These are phyloP conservation scores for Notothenia coriiceps DNA, from an alignment of 2,113 vertebrate species.

Conservation along the genomic window DNA sequence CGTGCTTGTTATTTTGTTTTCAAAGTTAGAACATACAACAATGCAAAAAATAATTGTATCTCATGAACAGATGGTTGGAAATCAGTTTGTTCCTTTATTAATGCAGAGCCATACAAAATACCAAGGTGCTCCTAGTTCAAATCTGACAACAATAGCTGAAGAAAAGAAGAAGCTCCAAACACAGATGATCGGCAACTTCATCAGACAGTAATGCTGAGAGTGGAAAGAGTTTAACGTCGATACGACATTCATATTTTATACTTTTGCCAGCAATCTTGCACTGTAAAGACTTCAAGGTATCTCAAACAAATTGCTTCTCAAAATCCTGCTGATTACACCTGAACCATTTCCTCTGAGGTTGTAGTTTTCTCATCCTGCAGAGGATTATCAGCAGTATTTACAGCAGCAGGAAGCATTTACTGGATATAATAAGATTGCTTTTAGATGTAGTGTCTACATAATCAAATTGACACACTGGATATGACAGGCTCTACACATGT, in stretches of 20 bases:
- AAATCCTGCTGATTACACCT: slow-evolving; percentile 53
- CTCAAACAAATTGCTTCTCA: slow-evolving; percentile 15
- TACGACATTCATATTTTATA: slow-evolving; percentile 3
- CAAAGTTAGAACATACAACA: no score
- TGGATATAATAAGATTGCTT: neutral
- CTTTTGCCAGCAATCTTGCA: slow-evolving; percentile 31
- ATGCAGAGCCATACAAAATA: neutral
- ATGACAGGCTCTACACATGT: neutral
- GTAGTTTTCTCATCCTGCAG: slow-evolving; percentile 40
- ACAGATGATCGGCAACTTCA: slow-evolving; percentile 5
- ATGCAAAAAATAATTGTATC: neutral
- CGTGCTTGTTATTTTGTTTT: no score
- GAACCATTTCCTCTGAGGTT: slow-evolving; percentile 29
- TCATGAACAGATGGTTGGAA: neutral
- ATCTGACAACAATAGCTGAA: neutral
- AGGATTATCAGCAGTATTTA: slow-evolving; percentile 18
- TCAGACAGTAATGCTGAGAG: slow-evolving; percentile 28
- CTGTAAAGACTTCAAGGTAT: slow-evolving; percentile 9
- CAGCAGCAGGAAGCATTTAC: neutral
- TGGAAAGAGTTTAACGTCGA: neutral
- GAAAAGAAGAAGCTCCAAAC: neutral
- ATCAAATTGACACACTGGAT: neutral
- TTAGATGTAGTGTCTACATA: neutral
- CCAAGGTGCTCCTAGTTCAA: neutral
- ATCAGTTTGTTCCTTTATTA: neutral